phyloP scores from a whole-genome alignment of 2,113 vertebrate species.

The Saccopteryx bilineata region DNA sequence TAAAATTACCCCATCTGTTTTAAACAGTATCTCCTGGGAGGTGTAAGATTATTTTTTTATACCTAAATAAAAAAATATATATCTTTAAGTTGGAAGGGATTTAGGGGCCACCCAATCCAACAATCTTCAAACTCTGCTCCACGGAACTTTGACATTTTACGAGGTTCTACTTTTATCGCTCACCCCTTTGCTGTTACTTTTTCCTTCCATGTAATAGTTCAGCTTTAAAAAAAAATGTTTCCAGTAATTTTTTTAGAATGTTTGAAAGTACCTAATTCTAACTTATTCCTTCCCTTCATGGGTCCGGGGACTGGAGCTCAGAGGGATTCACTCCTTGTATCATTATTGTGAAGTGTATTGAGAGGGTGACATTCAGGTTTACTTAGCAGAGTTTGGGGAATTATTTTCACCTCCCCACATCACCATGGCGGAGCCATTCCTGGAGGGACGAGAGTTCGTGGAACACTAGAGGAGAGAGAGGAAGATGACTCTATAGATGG shows the following conservation, averaged over 20 bases:
- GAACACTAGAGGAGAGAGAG: background rate
- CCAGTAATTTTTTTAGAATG: background rate
- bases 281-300: background rate
- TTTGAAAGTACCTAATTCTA: background rate
- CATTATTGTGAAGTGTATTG: background rate
- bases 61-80: slow-evolving; percentile 15
- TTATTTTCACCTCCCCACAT: background rate
- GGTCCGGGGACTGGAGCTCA: background rate
- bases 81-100: background rate
- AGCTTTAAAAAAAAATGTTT: background rate
- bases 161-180: background rate
- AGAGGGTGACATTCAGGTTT: background rate
- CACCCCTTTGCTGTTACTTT: background rate
- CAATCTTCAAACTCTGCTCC: slow-evolving; percentile 26
- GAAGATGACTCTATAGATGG: background rate
- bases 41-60: background rate
- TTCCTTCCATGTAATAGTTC: background rate
- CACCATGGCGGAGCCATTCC: background rate
- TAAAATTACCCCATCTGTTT: slow-evolving; percentile 10
- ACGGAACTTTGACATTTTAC: background rate
- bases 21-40: background rate
- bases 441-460: background rate
- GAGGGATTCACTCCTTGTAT: background rate
- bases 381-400: background rate
- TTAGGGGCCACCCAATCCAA: background rate